These are phyloP conservation scores for Ornithoptera priamus DNA, from an alignment of 2,888 invertebrate species.

Conservation along the genomic window DNA sequence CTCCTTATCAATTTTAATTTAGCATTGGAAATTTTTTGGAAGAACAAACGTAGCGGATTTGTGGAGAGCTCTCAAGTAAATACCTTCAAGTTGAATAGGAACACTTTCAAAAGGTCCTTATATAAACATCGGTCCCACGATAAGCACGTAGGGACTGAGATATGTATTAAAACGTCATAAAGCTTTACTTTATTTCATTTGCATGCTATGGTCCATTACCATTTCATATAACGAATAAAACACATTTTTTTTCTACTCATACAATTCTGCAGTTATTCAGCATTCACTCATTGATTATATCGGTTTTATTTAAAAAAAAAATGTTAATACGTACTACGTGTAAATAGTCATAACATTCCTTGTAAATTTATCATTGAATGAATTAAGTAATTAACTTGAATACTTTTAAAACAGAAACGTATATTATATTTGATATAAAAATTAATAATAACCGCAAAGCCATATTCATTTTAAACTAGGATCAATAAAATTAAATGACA, in stretches of 20 bases:
- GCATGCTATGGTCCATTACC: not conserved
- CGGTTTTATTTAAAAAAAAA: not conserved
- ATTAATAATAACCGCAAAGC: too few relatives aligned
- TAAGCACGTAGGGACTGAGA: conserved; percentile 61
- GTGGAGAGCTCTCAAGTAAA: conserved; percentile 63
- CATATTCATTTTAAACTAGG: too few relatives aligned
- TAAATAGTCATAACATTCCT: not conserved
- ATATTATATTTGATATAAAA: too few relatives aligned
- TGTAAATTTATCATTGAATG: too few relatives aligned
- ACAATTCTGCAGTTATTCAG: not conserved
- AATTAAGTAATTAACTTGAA: too few relatives aligned
- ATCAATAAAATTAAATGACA: too few relatives aligned
- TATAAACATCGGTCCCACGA: conserved; percentile 54
- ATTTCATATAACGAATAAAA: not conserved
- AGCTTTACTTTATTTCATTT: conserved; percentile 15
- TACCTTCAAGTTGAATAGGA: conserved; percentile 61
- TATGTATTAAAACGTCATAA: conserved; percentile 36
- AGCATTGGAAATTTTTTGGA: conserved; percentile 17
- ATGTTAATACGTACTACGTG: not conserved
- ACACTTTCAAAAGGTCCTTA: conserved; percentile 60
- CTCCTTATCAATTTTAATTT: conserved; percentile 12
- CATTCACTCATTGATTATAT: not conserved
- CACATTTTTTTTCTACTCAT: not conserved
- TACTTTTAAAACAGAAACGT: too few relatives aligned
- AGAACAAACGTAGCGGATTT: conserved; percentile 39